Conservation (phyloP, 1,140 invertebrate genomes). For the Bombus soroeensis region DNA sequence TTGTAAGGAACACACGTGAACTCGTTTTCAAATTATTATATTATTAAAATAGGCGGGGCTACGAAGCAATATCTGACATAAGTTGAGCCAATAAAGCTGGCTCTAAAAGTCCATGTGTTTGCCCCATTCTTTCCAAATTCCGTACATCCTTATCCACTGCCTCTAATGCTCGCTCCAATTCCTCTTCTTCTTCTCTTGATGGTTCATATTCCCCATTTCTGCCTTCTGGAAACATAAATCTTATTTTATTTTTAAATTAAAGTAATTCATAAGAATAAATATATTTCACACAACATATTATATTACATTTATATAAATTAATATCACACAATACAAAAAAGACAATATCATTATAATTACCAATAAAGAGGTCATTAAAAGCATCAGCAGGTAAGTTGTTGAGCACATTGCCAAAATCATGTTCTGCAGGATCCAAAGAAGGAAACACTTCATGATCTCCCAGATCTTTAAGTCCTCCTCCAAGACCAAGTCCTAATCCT, state of each 20-base stretch:
- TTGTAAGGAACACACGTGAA: slow-evolving; percentile 71
- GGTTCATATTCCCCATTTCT: slow-evolving; percentile 88
- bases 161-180: slow-evolving; percentile 91
- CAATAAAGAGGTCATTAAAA: slow-evolving; percentile 94
- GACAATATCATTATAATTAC: slow-evolving; percentile 80
- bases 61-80: slow-evolving; percentile 83
- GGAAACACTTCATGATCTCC: slow-evolving; percentile 83
- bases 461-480: slow-evolving; percentile 77
- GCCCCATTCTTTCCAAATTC: slow-evolving; percentile 88
- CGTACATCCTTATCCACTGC: slow-evolving; percentile 91
- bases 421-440: slow-evolving; percentile 88
- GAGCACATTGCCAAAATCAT: slow-evolving; percentile 93
- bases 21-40: slow-evolving; percentile 56
- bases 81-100: slow-evolving; percentile 81
- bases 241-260: neutral
- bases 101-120: slow-evolving; percentile 85
- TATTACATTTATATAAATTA: neutral
- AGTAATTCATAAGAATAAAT: neutral
- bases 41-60: slow-evolving; percentile 73
- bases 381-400: slow-evolving; percentile 95
- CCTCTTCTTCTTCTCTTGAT: slow-evolving; percentile 91
- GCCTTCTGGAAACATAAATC: slow-evolving; percentile 83
- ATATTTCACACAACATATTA: neutral
- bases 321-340: neutral
- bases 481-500: slow-evolving; percentile 77